These are phyloP conservation scores for Phyllotis vaccarum DNA, from an alignment of 2,797 vertebrate genomes.

Conservation along the genomic window DNA sequence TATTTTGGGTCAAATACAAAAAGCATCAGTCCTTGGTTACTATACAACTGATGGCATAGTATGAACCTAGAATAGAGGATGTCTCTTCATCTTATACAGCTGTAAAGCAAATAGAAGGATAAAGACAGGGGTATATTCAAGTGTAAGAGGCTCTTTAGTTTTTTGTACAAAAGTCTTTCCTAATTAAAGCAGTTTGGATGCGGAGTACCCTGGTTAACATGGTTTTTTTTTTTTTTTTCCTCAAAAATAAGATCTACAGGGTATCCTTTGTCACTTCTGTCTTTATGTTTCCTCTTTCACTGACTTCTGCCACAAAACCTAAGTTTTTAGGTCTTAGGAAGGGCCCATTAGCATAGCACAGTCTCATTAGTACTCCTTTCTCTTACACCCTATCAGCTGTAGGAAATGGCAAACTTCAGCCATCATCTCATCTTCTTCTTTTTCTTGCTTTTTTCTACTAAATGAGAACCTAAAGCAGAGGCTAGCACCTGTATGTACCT, in stretches of 20 bases:
- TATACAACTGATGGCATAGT: not conserved
- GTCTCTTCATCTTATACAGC: not conserved
- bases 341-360: not conserved
- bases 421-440: not conserved
- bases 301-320: not conserved
- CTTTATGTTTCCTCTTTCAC: not conserved
- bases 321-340: not conserved
- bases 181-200: not conserved
- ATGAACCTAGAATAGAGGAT: not conserved
- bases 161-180: not conserved
- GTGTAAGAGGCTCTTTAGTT: not conserved
- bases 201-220: not conserved
- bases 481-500: not conserved
- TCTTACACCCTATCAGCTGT: not conserved
- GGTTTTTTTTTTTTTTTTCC: not conserved
- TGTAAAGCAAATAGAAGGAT: not conserved
- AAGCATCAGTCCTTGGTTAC: not conserved
- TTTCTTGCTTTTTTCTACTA: not conserved
- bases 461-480: not conserved
- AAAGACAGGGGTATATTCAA: not conserved
- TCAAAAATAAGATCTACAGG: not conserved
- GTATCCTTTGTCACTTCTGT: not conserved
- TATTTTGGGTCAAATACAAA: not conserved
- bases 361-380: not conserved
- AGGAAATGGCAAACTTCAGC: not conserved